Base-by-base conservation (phyloP, 2,888 invertebrate species). In the Ectemnius continuus region DNA sequence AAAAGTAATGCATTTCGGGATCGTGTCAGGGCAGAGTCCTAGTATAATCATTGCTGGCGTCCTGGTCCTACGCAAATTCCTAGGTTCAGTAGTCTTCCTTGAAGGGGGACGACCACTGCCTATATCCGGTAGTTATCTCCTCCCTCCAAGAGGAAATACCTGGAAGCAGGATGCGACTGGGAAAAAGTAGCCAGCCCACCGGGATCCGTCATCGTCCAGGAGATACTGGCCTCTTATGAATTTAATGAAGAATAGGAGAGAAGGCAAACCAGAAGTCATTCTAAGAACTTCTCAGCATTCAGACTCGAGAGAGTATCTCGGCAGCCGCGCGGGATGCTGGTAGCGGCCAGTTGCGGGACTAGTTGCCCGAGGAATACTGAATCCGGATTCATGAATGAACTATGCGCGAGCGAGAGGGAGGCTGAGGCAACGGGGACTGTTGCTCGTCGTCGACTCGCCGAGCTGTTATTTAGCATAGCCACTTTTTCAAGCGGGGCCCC, bases 391-490 rank as follows among this genome's bases (percentile, higher is more conserved):
- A 87, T 89, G 89, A 89, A 88, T 86, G 88, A 88, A 85, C 87
- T 85, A 85, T 88, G 86, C 84, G 84, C 80, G 85, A 84, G 72
- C 62, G 52, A 52, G 52, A 52, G 16, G 16, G 52, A 52, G 52
- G 16, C n/a, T 16, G 52, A 52, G n/a, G 16, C n/a, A 52, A 16
- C 83, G 81, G 80, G 83, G 78, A 80, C 81, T 78, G 84, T 84
- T 82, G 36, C 83, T 52, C 83, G 82, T 75, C 36, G 36, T 36
- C 36, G 36, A 36, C 79, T 74, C 80, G 70, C 82, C 86, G 86
- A 88, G 36, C 89, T 90, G 89, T 91, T 90, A 90, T 90, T 91
- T 90, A 88, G 88, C 90, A 89, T 90, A 89, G 90, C 88, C 87
- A 88, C 89, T 90, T 88, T 90, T 89, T 88, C 86, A 82, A 84